These are phyloP conservation scores for Hecatera dysodea DNA, from an alignment of 2,888 invertebrate genomes.

Conservation along the genomic window DNA sequence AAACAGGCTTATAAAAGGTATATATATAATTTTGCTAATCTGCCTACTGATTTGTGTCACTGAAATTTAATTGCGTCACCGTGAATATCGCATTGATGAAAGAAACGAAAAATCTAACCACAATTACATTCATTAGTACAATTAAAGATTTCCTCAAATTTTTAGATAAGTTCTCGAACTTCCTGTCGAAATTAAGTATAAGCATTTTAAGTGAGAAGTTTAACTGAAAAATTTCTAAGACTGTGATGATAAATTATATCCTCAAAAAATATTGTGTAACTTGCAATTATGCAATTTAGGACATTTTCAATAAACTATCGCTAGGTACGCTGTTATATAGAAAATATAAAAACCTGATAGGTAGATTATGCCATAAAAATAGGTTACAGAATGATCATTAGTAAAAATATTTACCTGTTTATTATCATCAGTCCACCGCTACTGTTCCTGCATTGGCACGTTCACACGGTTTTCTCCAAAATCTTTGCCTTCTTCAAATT, in stretches of 20 bases:
- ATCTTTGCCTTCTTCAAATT: too few species aligned
- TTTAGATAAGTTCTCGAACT: not conserved
- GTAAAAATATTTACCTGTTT: too few species aligned
- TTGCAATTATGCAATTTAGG: not conserved
- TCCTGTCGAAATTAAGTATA: not conserved
- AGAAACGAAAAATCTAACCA: not conserved
- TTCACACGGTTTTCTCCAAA: too few species aligned
- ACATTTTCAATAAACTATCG: not conserved
- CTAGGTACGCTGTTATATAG: not conserved
- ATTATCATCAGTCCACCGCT: not conserved
- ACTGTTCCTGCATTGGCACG: too few species aligned
- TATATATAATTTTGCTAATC: not conserved
- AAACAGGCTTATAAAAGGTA: constrained; percentile 6
- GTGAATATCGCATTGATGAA: not conserved
- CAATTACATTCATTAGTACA: not conserved
- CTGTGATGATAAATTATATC: too few species aligned
- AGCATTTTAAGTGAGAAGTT: not conserved
- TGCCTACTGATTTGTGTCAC: not conserved
- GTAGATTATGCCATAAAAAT: not conserved
- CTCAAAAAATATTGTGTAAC: not conserved
- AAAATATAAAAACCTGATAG: not conserved
- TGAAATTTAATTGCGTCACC: constrained; percentile 6
- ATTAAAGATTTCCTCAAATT: not conserved
- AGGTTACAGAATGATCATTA: not conserved
- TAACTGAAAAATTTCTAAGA: not conserved